Evolutionary conservation across 1,140 invertebrate species (phyloP), one percentile per base, ranked within the genome.

Genomic region (Eriosoma lanigerum): DNA sequence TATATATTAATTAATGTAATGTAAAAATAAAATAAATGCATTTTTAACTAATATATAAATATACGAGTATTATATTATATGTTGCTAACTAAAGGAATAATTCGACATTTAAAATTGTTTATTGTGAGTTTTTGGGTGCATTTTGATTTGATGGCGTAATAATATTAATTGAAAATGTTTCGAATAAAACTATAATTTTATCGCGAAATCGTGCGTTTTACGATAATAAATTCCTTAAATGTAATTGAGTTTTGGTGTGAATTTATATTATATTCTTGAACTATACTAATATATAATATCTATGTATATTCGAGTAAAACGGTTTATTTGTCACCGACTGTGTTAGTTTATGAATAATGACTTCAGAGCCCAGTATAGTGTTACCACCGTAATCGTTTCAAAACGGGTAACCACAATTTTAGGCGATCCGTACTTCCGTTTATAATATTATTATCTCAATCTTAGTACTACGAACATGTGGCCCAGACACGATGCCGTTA

Each of bases 321-420:
- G n/a, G 29, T 64, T 44, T 12, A 29, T 19, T 64, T 64, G 19
- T 64, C 32, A 21, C n/a, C 19, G 17, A 26, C 66, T 50, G 21
- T 48, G 66, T 70, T 66, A 9, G 64, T 46, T 70, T 70, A 26
- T 26, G 66, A 70, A 70, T 70, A 50, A 70, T 50, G 24, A 50
- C 24, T 70, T 70, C 48, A 50, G 21, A 68, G 21, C 38, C 46
- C 46, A n/a, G 24, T 19, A n/a, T n/a, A 46, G 64, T 24, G 46
- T 38, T 38, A 38, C 32, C 21, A 15, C 21, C 21, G 38, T 70
- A 29, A 50, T 68, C 44, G 8, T 68, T 68, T 0, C 21, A 44
- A 48, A 48, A 48, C 21, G 46, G 0, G 21, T 46, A 68, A 48
- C 21, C 64, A 48, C 64, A 26, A 48, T 68, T 68, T 44, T 66